Percentiles rank a stretch among this genome's conserved stretches.
These are phyloP conservation scores for Tragelaphus imberbis DNA, from an alignment of 2,113 vertebrate genomes.

Conservation along the genomic window DNA sequence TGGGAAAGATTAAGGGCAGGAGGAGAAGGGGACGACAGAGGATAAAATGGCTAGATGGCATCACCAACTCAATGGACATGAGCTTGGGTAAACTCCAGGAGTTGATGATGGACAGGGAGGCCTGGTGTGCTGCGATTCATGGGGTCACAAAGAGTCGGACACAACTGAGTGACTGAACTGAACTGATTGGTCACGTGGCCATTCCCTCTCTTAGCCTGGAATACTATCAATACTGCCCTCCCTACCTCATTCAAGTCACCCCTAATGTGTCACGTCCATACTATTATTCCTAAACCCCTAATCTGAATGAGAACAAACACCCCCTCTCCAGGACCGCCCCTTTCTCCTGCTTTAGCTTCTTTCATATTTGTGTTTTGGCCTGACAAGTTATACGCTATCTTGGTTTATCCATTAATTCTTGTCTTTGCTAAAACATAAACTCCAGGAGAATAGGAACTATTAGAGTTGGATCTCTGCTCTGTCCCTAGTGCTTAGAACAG, in stretches of 20 bases:
- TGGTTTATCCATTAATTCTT: neutral
- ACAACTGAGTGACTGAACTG: too few species aligned
- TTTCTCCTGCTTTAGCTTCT: neutral
- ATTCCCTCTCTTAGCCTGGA: neutral
- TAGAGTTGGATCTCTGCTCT: neutral
- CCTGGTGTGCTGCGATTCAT: too few species aligned
- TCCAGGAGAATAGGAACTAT: neutral
- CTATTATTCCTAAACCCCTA: neutral
- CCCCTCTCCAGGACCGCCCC: neutral
- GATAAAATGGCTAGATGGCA: too few species aligned
- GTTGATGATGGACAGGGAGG: too few species aligned
- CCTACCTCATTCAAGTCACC: neutral
- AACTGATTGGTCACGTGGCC: neutral
- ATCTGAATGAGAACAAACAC: neutral
- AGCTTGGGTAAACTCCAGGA: too few species aligned
- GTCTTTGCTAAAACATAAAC: neutral
- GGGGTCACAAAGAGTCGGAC: too few species aligned
- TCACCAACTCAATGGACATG: too few species aligned
- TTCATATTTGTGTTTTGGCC: neutral
- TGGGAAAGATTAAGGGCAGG: too few species aligned
- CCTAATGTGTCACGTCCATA: neutral
- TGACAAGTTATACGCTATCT: neutral
- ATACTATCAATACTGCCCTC: neutral
- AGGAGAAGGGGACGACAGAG: too few species aligned
- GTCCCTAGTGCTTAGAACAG: neutral